Base-by-base conservation (phyloP, 2,888 invertebrate genomes). In the Hyles lineata region DNA sequence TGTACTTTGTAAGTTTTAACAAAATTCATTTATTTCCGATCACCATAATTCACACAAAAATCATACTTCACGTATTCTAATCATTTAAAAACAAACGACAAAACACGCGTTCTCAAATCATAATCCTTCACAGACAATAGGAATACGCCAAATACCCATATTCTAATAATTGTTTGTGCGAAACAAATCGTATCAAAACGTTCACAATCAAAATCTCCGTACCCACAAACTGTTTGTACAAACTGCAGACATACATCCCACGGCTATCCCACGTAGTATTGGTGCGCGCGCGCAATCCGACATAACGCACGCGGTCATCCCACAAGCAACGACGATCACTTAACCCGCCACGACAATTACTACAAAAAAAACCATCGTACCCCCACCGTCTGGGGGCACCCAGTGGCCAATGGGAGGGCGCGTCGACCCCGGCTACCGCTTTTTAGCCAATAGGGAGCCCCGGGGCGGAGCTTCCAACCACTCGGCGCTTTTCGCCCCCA, bases 261-360 rank as follows among this genome's bases (percentile, higher is more conserved):
- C 43, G 59, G 11, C 50, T 43, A 67, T 23, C 67, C 50, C 23
- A 67, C 19, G 59, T 23, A n/a, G 43, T 43, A 43, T 43, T 43
- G 43, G 43, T 87, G 89, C 89, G 90, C 84, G 73, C 78, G 88
- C 90, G 89, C 90, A 88, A 83, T 85, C 21, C 67, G 62, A 43
- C 43, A 43, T 62, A 62, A 62, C 78, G 78, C 81, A 80, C 82
- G 82, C 85, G 50, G n/a, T 29, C 73, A 73, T 87, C 89, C 86
- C 86, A 86, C 90, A 87, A 89, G 89, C 86, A 88, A 84, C 86
- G 82, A 87, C 87, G 92, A 90, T 92, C 94, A 92, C 92, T 93
- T 92, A 93, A 92, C 93, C 92, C 92, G 90, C 91, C 94, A 91
- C 93, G 90, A 94, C 93, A 92, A 94, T 94, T 94, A 93, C 93